Base-by-base conservation (phyloP, 2,888 invertebrate genomes). In the Cephus spinipes region DNA sequence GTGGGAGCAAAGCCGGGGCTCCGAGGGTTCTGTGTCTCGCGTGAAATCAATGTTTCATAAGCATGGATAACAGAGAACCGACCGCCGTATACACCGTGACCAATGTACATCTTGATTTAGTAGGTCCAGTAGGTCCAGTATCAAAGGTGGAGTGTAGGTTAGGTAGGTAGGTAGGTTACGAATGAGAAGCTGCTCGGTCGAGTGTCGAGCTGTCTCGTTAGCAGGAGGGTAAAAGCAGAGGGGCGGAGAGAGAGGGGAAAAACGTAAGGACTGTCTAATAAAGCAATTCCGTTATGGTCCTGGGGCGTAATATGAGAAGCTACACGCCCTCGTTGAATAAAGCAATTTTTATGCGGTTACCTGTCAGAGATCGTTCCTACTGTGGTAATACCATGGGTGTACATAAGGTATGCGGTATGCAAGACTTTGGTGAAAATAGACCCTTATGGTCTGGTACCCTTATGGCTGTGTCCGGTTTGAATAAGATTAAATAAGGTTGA, bases 31-130 rank as follows among this genome's bases (percentile, higher is more conserved):
- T 81, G 83, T 82, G 86, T 85, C 83, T 85, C 88, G 88, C 91
- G 90, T 91, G 91, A 90, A 91, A 91, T 90, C 91, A 91, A 91
- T 91, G 91, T 91, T 91, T 91, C 90, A 89, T 90, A 90, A 90
- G 90, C 89, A 87, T 85, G 88, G 88, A 89, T 89, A 89, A 89
- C 89, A 87, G 86, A 87, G 86, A 88, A 87, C 87, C 86, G 87
- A 88, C 89, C 87, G 82, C 82, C 79, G 73, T 79, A 79, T 86
- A 87, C 88, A 88, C 90, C 91, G 89, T 91, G 89, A 89, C 91
- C 89, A 91, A 91, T 90, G 91, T 90, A 91, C 90, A 90, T 91
- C 91, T 91, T 91, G 91, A 91, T 91, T 91, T 90, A 91, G 90
- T 90, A 86, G 89, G 86, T 89, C 89, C 87, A 87, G 89, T 87